Evolutionary conservation across 2,888 invertebrate species (phyloP).

Genomic region (Protula sp.): DNA sequence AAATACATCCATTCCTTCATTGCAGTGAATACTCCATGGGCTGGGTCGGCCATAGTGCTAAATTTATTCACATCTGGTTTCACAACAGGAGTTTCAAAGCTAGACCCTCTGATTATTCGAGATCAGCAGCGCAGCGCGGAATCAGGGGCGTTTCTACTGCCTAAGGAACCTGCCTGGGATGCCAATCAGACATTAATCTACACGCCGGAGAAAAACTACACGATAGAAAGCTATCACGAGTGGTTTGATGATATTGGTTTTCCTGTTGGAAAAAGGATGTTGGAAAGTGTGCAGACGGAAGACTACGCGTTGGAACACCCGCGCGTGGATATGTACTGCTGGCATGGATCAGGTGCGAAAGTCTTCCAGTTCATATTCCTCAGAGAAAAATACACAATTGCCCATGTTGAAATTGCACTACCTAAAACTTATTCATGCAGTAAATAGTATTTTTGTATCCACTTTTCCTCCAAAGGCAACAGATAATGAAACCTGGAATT

Average conservation of each 20-base stretch:
- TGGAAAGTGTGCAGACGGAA: background rate
- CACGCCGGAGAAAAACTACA: slow-evolving; percentile 11
- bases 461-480: too few relatives aligned
- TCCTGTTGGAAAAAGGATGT: slow-evolving; percentile 2
- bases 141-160: slow-evolving; percentile 1
- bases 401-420: too few relatives aligned
- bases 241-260: slow-evolving; percentile 10
- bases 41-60: slow-evolving; percentile 2
- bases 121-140: slow-evolving; percentile 8
- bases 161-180: slow-evolving; percentile 1
- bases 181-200: background rate
- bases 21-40: slow-evolving; percentile 9
- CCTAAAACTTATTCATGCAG: too few relatives aligned
- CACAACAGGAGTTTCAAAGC: background rate
- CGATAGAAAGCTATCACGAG: slow-evolving; percentile 1
- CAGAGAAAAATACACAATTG: too few relatives aligned
- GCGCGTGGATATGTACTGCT: slow-evolving; percentile 7
- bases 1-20: slow-evolving; percentile 56
- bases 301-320: slow-evolving; percentile 5
- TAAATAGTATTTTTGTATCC: too few relatives aligned
- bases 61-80: slow-evolving; percentile 6
- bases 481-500: too few relatives aligned
- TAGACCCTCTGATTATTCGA: slow-evolving; percentile 7
- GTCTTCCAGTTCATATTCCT: too few relatives aligned
- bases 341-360: too few relatives aligned